Conservation (phyloP, 2,888 invertebrate genomes). For the Lottia gigantea region DNA sequence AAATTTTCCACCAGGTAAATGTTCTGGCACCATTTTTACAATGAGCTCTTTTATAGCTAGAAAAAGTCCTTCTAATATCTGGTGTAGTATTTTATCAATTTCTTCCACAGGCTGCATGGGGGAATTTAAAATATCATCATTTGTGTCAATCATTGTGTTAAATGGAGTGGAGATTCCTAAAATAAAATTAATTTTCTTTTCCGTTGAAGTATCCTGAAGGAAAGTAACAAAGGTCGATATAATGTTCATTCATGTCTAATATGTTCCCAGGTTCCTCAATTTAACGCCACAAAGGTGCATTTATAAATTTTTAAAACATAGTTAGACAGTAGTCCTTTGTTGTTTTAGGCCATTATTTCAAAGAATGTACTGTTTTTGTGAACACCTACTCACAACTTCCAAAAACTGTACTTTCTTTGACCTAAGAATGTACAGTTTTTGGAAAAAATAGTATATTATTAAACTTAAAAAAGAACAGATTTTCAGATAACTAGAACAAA, state of each 20-base stretch:
- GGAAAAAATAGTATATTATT: too few species aligned
- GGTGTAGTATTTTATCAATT: conserved; percentile 1
- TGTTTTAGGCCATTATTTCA: too few species aligned
- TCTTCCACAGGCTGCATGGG: not conserved
- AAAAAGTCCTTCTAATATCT: conserved; percentile 12
- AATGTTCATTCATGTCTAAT: conserved; percentile 18
- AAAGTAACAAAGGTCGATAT: conserved; percentile 3
- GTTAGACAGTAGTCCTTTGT: too few species aligned
- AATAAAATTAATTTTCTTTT: not conserved
- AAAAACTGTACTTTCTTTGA: too few species aligned
- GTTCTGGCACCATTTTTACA: conserved; percentile 17
- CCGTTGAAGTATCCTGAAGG: not conserved
- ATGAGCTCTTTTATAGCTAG: conserved; percentile 10
- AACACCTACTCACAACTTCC: too few species aligned
- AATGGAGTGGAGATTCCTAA: conserved; percentile 5
- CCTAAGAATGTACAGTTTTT: too few species aligned
- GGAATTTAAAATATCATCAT: not conserved
- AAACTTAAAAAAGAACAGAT: too few species aligned
- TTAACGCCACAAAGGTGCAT: conserved; percentile 23
- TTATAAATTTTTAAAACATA: conserved; percentile 26
- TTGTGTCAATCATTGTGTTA: not conserved
- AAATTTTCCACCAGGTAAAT: conserved; percentile 25
- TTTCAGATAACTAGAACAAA: too few species aligned
- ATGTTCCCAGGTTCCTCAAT: conserved; percentile 21
- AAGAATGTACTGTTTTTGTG: too few species aligned